Percentiles rank a stretch among this genome's conserved stretches.
Evolutionary conservation across 2,797 vertebrate species (phyloP).

Genomic region (Champsocephalus esox): DNA sequence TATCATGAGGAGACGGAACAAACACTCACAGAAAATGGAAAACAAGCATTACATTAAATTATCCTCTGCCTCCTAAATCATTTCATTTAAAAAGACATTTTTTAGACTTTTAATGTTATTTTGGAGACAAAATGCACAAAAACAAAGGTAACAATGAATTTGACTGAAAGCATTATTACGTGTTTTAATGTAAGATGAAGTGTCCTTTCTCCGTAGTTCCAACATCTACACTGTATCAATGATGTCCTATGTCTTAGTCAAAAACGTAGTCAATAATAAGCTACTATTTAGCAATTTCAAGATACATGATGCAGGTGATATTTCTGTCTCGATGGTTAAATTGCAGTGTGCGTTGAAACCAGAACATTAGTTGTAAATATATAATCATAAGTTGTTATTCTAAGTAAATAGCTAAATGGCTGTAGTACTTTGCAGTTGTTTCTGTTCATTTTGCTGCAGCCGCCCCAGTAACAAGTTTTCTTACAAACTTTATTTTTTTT

Average conservation of each 20-base stretch:
- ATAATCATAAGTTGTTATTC: neutral
- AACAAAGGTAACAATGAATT: too few species aligned
- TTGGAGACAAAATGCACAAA: too few species aligned
- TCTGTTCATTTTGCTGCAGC: neutral
- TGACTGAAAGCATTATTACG: too few species aligned
- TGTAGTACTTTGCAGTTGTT: neutral
- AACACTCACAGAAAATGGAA: too few species aligned
- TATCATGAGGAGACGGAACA: too few species aligned
- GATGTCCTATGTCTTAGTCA: neutral
- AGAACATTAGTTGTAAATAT: neutral
- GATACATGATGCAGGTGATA: neutral
- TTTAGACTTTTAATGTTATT: too few species aligned
- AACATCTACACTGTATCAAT: conserved; percentile 1
- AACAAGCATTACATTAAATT: too few species aligned
- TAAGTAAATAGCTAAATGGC: neutral
- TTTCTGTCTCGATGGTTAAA: neutral
- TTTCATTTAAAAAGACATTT: too few species aligned
- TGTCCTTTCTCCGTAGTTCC: too few species aligned
- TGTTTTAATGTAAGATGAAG: too few species aligned
- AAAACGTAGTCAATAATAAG: neutral
- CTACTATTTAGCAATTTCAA: neutral
- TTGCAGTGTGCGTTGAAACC: neutral
- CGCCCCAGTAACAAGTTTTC: neutral
- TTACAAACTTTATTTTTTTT: conserved; percentile 3
- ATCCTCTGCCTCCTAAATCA: too few species aligned